Percentiles rank a stretch among this genome's conserved stretches.
Evolutionary conservation across 2,797 vertebrate genomes (phyloP).

Genomic region (Artibeus jamaicensis): DNA sequence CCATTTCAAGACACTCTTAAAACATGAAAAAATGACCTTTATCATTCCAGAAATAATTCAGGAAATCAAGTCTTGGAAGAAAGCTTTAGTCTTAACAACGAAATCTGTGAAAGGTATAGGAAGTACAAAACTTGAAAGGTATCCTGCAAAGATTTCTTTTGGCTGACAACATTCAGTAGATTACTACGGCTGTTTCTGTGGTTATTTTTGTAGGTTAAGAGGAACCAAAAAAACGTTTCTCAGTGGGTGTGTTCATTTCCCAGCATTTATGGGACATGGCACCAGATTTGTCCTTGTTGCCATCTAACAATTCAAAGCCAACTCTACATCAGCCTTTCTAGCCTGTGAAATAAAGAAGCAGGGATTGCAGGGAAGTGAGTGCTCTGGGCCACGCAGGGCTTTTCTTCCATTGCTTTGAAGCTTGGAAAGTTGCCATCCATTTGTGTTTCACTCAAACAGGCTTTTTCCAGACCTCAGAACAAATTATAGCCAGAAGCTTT

Average conservation of each 20-base stretch:
- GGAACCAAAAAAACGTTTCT: not conserved
- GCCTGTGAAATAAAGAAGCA: not conserved
- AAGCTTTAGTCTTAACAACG: not conserved
- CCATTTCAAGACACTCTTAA: slow-evolving; percentile 1
- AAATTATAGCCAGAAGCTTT: slow-evolving; percentile 34
- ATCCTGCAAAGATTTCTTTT: not conserved
- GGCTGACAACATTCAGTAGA: not conserved
- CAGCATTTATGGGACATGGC: not conserved
- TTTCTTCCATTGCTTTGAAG: slow-evolving; percentile 33
- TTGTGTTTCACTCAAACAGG: slow-evolving; percentile 35
- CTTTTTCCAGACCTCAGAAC: slow-evolving; percentile 47
- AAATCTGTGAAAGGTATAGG: slow-evolving; percentile 19
- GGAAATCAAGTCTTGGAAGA: not conserved
- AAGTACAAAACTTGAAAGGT: slow-evolving; percentile 29
- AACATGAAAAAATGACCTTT: slow-evolving; percentile 4
- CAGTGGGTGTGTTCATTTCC: not conserved
- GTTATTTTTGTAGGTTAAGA: not conserved
- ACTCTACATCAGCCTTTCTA: not conserved
- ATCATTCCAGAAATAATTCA: slow-evolving; percentile 50
- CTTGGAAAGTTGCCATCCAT: slow-evolving; percentile 62
- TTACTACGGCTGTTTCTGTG: slow-evolving; percentile 20
- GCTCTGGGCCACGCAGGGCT: not conserved
- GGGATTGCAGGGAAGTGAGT: not conserved
- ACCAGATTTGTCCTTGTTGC: not conserved
- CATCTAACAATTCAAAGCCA: not conserved